Evolutionary conservation across 2,797 vertebrate species (phyloP), one percentile per base, ranked within the genome.

Genomic region (Tokudaia tokunoshimensis): DNA sequence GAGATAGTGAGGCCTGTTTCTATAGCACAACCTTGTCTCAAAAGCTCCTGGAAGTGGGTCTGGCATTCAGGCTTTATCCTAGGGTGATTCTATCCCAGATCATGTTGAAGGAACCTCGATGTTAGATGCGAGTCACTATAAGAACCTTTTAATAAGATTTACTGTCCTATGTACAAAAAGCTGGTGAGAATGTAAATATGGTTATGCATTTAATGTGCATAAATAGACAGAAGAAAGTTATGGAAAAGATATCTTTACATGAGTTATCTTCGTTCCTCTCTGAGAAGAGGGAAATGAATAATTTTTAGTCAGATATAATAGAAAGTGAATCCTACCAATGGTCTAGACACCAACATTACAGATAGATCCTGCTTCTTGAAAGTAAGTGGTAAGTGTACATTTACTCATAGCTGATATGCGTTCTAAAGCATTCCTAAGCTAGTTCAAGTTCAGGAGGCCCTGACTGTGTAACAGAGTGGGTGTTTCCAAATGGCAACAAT

Each of bases 141-240:
- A 91, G 94, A 19, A 74, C 12, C 34, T 7, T 92, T 86, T 88
- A 55, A 88, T 24, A 81, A 4, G 31, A 75, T 91, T 87, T 87
- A 82, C 61, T 91, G 31, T 94, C 47, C 50, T 44, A 22, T 52
- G 26, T 91, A 65, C 34, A 89, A 50, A 84, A 90, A 91, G n/a
- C 52, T 92, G 31, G 24, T 83, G 44, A 91, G 87, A 91, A 91
- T 14, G n/a, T 55, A 84, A 91, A 95, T 52, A 76, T 92, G 61
- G 3, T 67, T 72, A 63, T 70, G 22, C 0, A 87, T 57, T 92
- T 82, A 67, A 9, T 57, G 47, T 72, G 34, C 24, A 55, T 83
- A 83, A 95, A 91, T 86, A 37, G 41, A 57, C 52, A 75, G 80
- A 50, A 89, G 80, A 89, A 80, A 61, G 34, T 75, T 83, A 63